Percentiles rank a stretch among this genome's conserved stretches.
These are phyloP conservation scores for Rhagonycha lutea DNA, from an alignment of 2,888 invertebrate genomes.

Conservation along the genomic window DNA sequence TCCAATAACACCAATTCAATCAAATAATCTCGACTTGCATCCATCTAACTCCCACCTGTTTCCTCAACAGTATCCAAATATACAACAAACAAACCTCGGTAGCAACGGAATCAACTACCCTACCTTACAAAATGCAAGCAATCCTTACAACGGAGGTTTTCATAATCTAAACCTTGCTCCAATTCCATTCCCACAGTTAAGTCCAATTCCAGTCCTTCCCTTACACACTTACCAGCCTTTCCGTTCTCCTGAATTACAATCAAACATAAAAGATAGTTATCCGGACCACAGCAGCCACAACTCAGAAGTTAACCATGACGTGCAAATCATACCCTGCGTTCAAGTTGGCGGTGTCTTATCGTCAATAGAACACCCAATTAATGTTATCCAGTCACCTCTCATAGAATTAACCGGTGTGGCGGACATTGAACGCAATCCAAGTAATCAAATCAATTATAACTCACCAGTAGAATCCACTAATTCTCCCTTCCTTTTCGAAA, in stretches of 20 bases:
- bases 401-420: slow-evolving; percentile 58
- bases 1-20: background rate
- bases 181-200: slow-evolving; percentile 68
- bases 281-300: slow-evolving; percentile 2
- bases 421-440: slow-evolving; percentile 27
- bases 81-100: slow-evolving; percentile 19
- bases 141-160: background rate
- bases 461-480: background rate
- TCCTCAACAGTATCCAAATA: background rate
- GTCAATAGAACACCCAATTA: slow-evolving; percentile 73
- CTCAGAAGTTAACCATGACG: slow-evolving; percentile 41
- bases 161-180: slow-evolving; percentile 38
- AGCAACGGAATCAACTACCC: background rate
- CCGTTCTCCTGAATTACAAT: slow-evolving; percentile 18
- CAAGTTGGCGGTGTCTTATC: slow-evolving; percentile 71
- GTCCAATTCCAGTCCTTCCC: slow-evolving; percentile 50
- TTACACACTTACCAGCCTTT: slow-evolving; percentile 63
- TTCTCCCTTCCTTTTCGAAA: slow-evolving; percentile 41
- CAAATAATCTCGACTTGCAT: background rate
- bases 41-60: background rate
- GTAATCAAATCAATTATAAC: slow-evolving; percentile 13
- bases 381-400: slow-evolving; percentile 71
- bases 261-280: slow-evolving; percentile 10
- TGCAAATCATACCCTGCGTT: slow-evolving; percentile 67
- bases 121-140: too few species aligned